phyloP scores from a whole-genome alignment of 2,888 invertebrate genomes.

The Trilocha varians region DNA sequence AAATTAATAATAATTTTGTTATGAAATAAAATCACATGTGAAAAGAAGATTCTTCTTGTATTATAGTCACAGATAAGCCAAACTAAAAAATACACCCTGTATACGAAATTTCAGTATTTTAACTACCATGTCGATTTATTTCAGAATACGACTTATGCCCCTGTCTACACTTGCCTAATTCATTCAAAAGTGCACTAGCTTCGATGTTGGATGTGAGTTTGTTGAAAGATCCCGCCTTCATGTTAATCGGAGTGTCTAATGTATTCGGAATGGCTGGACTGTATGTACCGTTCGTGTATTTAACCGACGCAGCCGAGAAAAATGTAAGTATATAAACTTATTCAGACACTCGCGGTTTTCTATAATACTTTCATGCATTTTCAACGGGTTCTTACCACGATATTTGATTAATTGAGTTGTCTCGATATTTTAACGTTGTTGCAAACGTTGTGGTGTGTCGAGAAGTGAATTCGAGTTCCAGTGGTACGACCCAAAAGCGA shows the following conservation, averaged over 20 bases:
- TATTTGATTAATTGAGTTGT: too few species aligned
- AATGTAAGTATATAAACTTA: conserved; percentile 78
- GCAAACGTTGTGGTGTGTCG: too few species aligned
- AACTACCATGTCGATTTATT: too few species aligned
- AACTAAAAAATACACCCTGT: neutral
- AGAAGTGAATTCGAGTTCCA: too few species aligned
- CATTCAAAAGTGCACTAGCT: conserved; percentile 85
- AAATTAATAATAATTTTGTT: too few species aligned
- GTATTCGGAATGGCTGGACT: conserved; percentile 98
- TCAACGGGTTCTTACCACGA: too few species aligned
- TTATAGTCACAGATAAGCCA: neutral
- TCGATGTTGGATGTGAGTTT: conserved; percentile 94
- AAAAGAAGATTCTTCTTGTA: too few species aligned
- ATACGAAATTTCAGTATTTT: neutral
- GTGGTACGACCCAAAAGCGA: too few species aligned
- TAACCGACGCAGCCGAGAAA: conserved; percentile 85
- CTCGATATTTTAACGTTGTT: too few species aligned
- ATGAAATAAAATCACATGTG: too few species aligned
- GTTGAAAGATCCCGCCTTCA: conserved; percentile 90
- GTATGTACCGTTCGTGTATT: conserved; percentile 96
- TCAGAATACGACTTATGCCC: conserved; percentile 86
- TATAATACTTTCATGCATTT: too few species aligned
- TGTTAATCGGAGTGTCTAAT: conserved; percentile 93
- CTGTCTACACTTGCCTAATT: conserved; percentile 83
- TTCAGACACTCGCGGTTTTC: too few species aligned